phyloP scores from a whole-genome alignment of 2,113 vertebrate species.

The Mastomys coucha region DNA sequence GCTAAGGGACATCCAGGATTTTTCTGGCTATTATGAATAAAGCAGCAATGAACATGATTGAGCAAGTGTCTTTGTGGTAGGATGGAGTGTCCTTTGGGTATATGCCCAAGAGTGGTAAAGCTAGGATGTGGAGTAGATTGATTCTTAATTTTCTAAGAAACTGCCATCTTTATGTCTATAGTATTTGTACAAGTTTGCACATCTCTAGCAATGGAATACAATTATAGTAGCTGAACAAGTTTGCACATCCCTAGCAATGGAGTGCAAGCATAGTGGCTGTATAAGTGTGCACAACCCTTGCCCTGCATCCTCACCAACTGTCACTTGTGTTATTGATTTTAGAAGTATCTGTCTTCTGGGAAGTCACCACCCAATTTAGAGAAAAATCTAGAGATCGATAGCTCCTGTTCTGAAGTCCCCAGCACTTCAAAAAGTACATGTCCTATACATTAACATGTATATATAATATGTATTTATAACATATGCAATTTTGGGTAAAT shows the following conservation, averaged over 20 bases:
- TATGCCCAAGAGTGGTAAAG: not conserved
- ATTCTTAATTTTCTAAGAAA: not conserved
- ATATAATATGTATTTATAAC: too few relatives aligned
- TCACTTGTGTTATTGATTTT: not conserved
- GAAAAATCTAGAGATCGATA: not conserved
- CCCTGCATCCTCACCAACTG: not conserved
- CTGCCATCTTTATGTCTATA: not conserved
- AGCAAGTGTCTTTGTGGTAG: not conserved
- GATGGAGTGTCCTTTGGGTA: not conserved
- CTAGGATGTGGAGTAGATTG: not conserved
- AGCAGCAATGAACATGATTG: not conserved
- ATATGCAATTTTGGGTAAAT: not conserved
- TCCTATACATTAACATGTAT: too few relatives aligned
- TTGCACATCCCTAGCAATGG: not conserved
- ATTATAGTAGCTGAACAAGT: not conserved
- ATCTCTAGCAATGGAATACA: too few relatives aligned
- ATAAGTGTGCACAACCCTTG: not conserved
- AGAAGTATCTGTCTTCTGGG: not conserved
- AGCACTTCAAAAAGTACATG: not conserved
- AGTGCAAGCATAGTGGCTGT: not conserved
- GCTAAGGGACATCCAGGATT: not conserved
- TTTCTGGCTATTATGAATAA: not conserved
- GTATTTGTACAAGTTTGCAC: not conserved
- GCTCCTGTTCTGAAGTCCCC: not conserved
- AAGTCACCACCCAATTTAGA: not conserved